Conservation (phyloP, 2,113 vertebrate genomes). For the Zapornia atra region DNA sequence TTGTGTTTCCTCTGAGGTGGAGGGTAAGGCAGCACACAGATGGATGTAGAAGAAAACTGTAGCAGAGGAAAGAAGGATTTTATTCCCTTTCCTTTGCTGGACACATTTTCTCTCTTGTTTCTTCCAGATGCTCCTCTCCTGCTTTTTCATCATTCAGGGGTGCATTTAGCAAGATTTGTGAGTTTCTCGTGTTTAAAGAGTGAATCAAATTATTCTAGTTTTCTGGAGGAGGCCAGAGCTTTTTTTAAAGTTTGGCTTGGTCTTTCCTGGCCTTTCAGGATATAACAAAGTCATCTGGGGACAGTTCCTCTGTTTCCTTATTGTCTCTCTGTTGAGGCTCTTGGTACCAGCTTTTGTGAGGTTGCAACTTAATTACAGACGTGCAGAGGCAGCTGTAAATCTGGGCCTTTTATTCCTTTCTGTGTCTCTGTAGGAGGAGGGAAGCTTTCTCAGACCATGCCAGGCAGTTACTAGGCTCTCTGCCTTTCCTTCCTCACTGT, state of each 20-base stretch:
- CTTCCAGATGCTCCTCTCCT: neutral
- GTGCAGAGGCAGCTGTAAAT: neutral
- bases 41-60: neutral
- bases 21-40: neutral
- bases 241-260: neutral
- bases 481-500: neutral
- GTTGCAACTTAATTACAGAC: slow-evolving; percentile 1
- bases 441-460: neutral
- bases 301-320: neutral
- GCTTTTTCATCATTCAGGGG: neutral
- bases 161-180: neutral
- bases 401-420: neutral
- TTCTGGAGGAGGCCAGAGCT: neutral
- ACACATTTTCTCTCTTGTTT: neutral
- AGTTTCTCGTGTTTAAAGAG: neutral
- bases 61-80: neutral
- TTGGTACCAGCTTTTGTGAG: neutral
- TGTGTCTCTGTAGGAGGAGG: neutral
- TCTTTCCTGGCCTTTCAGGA: neutral
- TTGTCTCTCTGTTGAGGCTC: neutral
- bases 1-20: neutral
- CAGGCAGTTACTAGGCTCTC: neutral
- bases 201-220: neutral
- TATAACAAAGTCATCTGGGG: neutral
- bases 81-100: neutral